Base-by-base conservation (phyloP, 2,113 vertebrate genomes). In the Lepisosteus oculatus region DNA sequence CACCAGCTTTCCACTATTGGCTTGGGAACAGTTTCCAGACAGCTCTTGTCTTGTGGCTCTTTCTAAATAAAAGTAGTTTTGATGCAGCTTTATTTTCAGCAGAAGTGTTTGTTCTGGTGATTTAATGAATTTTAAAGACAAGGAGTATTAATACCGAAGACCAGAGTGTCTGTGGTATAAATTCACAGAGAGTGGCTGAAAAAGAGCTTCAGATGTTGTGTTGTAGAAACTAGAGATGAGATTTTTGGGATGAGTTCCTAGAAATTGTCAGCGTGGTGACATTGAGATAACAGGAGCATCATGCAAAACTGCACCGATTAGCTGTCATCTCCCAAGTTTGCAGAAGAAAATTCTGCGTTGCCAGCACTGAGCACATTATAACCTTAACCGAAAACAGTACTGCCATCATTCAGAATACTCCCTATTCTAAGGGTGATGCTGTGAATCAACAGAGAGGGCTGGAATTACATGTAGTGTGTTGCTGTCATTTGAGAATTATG, bases 201-300 rank as follows among this genome's bases (percentile, higher is more conserved):
- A 5, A 43, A 12, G 13, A 59, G 13, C 12, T 43, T 43, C 9
- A 65, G 42, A 65, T 65, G 42, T 43, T 63, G n/a, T 6, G 8
- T 17, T 29, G 43, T 2, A 44, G 43, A 45, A 66, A n/a, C 64
- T 45, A 42, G 43, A 43, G 64, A 65, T 65, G 41, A 65, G 64
- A 65, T 65, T 65, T 65, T 65, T 65, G 42, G 64, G 64, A 45
- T 44, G 13, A 43, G 64, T 65, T 65, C 64, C 64, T 66, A 47
- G 64, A 66, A 66, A 66, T 65, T 66, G 43, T 47, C 43, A 66
- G 64, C 44, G n/a, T 66, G 64, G 42, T 66, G 12, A 66, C 64
- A 66, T n/a, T 6, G 45, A 47, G 64, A 66, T 66, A 66, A 66
- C 9, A 9, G 13, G 62, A 12, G 41, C 3, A 42, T 3, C 43